These are phyloP conservation scores for Rhipidura dahli DNA, from an alignment of 2,113 vertebrate species.

Conservation along the genomic window DNA sequence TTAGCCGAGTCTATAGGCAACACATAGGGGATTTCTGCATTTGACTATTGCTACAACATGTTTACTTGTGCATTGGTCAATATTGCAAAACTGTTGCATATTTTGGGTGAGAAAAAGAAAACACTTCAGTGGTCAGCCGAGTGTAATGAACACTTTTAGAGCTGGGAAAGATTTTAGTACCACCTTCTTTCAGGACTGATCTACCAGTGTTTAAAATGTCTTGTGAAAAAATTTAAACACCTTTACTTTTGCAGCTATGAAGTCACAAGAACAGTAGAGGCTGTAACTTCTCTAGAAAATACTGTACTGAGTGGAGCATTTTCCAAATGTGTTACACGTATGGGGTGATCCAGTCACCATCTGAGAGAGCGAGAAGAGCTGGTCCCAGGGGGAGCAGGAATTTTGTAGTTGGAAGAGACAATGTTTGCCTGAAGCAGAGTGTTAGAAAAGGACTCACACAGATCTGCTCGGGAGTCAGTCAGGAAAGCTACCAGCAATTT, in stretches of 20 bases:
- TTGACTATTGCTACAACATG: neutral
- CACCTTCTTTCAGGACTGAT: neutral
- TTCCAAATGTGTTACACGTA: neutral
- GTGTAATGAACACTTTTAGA: neutral
- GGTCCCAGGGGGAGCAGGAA: neutral
- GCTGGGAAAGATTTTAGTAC: neutral
- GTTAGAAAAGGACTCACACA: neutral
- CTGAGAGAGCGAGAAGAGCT: neutral
- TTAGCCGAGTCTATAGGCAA: neutral
- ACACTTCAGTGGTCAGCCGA: neutral
- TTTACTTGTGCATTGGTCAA: neutral
- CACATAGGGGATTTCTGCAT: neutral
- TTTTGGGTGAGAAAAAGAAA: conserved; percentile 5
- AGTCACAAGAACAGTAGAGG: neutral
- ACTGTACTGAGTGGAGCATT: neutral
- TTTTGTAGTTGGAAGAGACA: neutral
- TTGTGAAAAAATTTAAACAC: neutral
- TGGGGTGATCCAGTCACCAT: neutral
- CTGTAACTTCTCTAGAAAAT: neutral
- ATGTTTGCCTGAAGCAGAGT: neutral
- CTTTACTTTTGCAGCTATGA: neutral
- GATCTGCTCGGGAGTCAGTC: neutral
- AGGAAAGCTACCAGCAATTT: neutral
- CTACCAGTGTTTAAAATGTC: neutral
- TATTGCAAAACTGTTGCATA: neutral